Evolutionary conservation across 2,113 vertebrate genomes (phyloP).

Genomic region (Rhadina sibilatrix): DNA sequence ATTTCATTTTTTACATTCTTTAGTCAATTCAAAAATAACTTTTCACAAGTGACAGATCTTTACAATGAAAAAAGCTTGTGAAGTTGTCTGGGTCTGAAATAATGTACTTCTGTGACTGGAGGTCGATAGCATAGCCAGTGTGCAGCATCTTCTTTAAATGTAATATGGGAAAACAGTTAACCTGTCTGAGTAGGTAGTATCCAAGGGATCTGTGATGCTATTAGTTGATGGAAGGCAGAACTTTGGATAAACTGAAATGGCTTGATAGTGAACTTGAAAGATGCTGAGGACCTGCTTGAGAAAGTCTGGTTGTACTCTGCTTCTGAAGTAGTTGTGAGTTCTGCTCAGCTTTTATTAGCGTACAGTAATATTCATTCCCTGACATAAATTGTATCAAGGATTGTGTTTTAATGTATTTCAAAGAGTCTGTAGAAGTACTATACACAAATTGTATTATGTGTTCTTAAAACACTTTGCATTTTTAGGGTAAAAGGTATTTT

Average conservation of each 20-base stretch:
- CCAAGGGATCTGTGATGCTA: background rate
- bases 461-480: background rate
- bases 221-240: background rate
- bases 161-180: background rate
- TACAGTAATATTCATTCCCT: background rate
- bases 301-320: background rate
- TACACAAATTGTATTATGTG: background rate
- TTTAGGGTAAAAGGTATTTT: background rate
- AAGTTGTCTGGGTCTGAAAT: background rate
- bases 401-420: background rate
- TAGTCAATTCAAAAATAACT: background rate
- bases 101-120: background rate
- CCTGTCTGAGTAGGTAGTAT: background rate
- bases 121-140: too few relatives aligned
- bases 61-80: background rate
- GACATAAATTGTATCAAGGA: background rate
- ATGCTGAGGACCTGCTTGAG: background rate
- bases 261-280: background rate
- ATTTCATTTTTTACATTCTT: slow-evolving; percentile 5
- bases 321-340: background rate
- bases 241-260: background rate
- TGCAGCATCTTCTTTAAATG: background rate
- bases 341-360: background rate
- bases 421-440: background rate
- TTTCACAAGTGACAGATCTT: background rate